A percentile compares a stretch with the other conserved stretches of the same genome.
phyloP scores from a whole-genome alignment of 2,888 invertebrate genomes.

The Ormyrus labotus region DNA sequence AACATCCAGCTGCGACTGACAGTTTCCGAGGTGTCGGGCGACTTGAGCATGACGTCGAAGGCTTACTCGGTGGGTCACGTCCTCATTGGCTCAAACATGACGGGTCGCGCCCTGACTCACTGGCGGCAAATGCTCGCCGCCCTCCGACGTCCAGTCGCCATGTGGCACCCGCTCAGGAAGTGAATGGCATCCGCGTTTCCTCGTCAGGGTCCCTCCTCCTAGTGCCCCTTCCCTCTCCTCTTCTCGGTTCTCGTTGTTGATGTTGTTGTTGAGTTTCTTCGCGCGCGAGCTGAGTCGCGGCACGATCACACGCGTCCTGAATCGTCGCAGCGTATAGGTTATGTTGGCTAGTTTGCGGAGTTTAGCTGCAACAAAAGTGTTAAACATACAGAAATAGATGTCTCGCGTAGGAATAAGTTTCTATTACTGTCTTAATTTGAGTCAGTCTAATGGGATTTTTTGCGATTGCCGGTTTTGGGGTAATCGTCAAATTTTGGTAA shows the following conservation, averaged over 20 bases:
- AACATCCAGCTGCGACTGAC: slow-evolving; percentile 86
- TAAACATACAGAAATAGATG: no score
- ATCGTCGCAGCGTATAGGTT: no score
- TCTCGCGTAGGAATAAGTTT: neutral
- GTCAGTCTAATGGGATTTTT: slow-evolving; percentile 5
- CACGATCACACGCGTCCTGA: no score
- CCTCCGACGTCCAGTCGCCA: slow-evolving; percentile 87
- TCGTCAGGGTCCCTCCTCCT: neutral
- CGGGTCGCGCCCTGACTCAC: slow-evolving; percentile 85
- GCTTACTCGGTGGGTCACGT: slow-evolving; percentile 87
- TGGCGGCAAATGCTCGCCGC: slow-evolving; percentile 91
- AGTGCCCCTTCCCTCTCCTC: no score
- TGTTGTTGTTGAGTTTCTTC: slow-evolving; percentile 23
- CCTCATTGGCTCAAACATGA: slow-evolving; percentile 85
- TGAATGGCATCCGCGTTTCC: slow-evolving; percentile 53
- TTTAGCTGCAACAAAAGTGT: no score
- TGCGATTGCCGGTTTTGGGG: neutral
- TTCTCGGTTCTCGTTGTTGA: neutral
- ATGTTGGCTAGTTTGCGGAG: no score
- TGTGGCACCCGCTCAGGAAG: slow-evolving; percentile 88
- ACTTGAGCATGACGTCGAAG: slow-evolving; percentile 76
- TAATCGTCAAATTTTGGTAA: neutral
- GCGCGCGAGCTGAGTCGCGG: no score
- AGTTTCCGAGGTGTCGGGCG: slow-evolving; percentile 77
- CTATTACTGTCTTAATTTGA: neutral